Base-by-base conservation (phyloP, 2,797 vertebrate genomes). In the Macropodus opercularis region DNA sequence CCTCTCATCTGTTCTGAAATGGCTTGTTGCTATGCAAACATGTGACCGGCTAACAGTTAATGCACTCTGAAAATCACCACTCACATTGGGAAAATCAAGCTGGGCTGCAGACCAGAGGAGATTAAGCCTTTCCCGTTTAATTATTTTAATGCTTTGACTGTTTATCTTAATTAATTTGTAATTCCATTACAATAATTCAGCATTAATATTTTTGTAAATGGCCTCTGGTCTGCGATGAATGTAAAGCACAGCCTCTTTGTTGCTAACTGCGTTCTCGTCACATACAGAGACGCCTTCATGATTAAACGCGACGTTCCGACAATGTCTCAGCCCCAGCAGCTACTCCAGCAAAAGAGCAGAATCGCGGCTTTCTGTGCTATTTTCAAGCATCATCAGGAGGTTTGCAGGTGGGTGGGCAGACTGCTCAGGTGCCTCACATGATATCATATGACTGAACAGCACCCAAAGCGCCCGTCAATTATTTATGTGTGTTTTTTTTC, bases 1-100 rank as follows among this genome's bases (percentile, higher is more conserved):
- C 29, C 49, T 52, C 71, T 67, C 55, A 48, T 70, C 31, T 61
- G 50, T 1, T 50, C 46, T 57, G 40, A 53, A 38, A 43, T 3
- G 14, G 52, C 39, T 69, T 46, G 60, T 69, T 72, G 57, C 69
- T 22, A 52, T 52, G 69, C 72, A 54, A 49, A 63, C 46, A 24
- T 50, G 41, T 38, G 69, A 53, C 24, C 49, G 24, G 35, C n/a
- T 14, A 18, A 57, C 51, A 15, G 26, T 29, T 51, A 50, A 52
- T 26, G 34, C 19, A 39, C 49, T 62, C 34, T 11, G 31, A 32
- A 32, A 17, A 36, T 5, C 35, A 38, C 15, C 35, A 10, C 31
- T 51, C 11, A 19, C 10, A 12, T 4, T 23, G 18, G 4, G 3
- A 29, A 21, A 31, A 36, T 55, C 8, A 21, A 24, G 11, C 4